Evolutionary conservation across 2,797 vertebrate genomes (phyloP).

Genomic region (Sphaeramia orbicularis): DNA sequence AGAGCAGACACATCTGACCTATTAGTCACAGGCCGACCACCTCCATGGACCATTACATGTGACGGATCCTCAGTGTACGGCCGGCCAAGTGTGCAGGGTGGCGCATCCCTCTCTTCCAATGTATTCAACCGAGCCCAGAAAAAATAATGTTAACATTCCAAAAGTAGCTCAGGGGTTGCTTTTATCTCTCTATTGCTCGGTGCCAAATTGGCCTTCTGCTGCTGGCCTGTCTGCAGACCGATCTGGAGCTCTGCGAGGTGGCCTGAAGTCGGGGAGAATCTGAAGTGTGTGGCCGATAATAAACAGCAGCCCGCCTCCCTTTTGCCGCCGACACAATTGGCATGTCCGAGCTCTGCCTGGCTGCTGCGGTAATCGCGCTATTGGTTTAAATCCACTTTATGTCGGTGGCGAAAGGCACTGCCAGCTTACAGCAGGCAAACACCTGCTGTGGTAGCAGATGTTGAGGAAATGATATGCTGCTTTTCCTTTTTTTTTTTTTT

Average conservation of each 20-base stretch:
- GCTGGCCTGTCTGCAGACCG: slow-evolving; percentile 36
- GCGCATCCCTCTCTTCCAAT: slow-evolving; percentile 38
- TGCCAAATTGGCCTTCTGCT: slow-evolving; percentile 61
- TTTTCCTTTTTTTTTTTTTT: too few relatives aligned
- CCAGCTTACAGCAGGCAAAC: slow-evolving; percentile 61
- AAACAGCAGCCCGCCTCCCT: slow-evolving; percentile 43
- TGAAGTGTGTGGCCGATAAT: slow-evolving; percentile 53
- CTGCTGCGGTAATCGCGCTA: slow-evolving; percentile 55
- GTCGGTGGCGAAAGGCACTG: slow-evolving; percentile 46
- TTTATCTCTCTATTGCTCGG: slow-evolving; percentile 42
- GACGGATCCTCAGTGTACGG: slow-evolving; percentile 48
- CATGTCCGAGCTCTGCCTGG: slow-evolving; percentile 47
- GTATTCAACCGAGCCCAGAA: slow-evolving; percentile 40
- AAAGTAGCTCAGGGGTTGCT: slow-evolving; percentile 48
- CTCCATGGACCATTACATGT: slow-evolving; percentile 59
- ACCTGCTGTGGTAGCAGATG: slow-evolving; percentile 72
- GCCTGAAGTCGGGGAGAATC: slow-evolving; percentile 38
- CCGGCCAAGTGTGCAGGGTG: slow-evolving; percentile 27
- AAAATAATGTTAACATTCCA: slow-evolving; percentile 32
- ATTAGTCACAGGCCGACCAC: slow-evolving; percentile 66
- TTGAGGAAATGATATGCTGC: slow-evolving; percentile 66
- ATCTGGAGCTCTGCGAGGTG: slow-evolving; percentile 51
- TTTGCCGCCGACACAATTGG: slow-evolving; percentile 42
- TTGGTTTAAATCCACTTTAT: slow-evolving; percentile 67
- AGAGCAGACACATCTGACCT: slow-evolving; percentile 64